Conservation (phyloP, 2,888 invertebrate genomes). For the Eilema caniola region DNA sequence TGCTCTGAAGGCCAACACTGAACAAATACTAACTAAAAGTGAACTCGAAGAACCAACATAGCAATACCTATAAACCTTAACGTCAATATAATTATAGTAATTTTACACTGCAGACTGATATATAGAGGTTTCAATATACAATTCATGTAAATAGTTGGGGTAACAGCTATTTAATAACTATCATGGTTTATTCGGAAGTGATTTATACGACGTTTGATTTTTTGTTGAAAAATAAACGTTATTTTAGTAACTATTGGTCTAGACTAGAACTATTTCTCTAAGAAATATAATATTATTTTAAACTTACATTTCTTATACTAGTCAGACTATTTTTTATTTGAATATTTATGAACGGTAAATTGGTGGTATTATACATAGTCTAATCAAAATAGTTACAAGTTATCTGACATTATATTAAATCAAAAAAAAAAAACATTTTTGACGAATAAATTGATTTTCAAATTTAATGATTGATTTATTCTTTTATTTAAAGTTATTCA, state of each 20-base stretch:
- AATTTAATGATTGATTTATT: too few relatives aligned
- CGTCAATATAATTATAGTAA: slow-evolving; percentile 72
- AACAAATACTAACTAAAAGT: slow-evolving; percentile 58
- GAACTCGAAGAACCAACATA: slow-evolving; percentile 80
- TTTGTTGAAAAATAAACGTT: slow-evolving; percentile 28
- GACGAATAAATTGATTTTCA: too few relatives aligned
- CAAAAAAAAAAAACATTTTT: too few relatives aligned
- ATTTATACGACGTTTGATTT: slow-evolving; percentile 23
- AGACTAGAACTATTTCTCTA: slow-evolving; percentile 39
- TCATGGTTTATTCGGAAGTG: slow-evolving; percentile 34
- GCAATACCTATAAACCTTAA: slow-evolving; percentile 68
- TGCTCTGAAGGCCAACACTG: slow-evolving; percentile 66
- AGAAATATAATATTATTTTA: slow-evolving; percentile 32
- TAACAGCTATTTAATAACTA: slow-evolving; percentile 48
- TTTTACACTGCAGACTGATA: slow-evolving; percentile 84
- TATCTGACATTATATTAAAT: neutral
- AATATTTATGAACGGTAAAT: neutral
- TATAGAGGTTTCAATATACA: slow-evolving; percentile 75
- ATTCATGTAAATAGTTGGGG: slow-evolving; percentile 63
- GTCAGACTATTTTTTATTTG: neutral
- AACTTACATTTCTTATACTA: slow-evolving; percentile 11
- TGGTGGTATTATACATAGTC: neutral
- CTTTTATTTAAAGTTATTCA: too few relatives aligned
- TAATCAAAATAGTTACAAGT: neutral
- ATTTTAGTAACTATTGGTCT: slow-evolving; percentile 32